Evolutionary conservation across 2,113 vertebrate genomes (phyloP).

Genomic region (Pimephales promelas): DNA sequence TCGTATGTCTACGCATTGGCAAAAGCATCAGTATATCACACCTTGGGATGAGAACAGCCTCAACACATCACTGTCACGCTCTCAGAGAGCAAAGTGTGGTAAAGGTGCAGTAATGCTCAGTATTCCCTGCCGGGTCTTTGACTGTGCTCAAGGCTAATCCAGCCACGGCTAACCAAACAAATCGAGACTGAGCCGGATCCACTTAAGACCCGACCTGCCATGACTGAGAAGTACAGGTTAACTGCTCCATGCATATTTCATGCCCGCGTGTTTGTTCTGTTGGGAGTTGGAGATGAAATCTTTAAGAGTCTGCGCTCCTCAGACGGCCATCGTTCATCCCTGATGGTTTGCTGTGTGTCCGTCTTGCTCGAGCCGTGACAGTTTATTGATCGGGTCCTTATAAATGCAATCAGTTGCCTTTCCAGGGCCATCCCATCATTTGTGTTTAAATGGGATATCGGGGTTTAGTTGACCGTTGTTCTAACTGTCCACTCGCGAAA

Average conservation of each 20-base stretch:
- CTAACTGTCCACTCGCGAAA: background rate
- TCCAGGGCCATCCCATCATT: background rate
- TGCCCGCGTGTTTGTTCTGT: slow-evolving; percentile 55
- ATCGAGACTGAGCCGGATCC: slow-evolving; percentile 35
- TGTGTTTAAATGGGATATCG: background rate
- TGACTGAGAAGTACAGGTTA: slow-evolving; percentile 61
- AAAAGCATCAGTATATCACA: no score
- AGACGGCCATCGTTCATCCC: slow-evolving; percentile 32
- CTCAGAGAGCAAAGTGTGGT: background rate
- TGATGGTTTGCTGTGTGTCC: background rate
- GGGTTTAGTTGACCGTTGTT: background rate
- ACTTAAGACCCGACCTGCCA: slow-evolving; percentile 57
- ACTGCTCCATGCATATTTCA: slow-evolving; percentile 67
- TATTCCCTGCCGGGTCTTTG: background rate
- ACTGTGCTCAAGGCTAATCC: slow-evolving; percentile 50
- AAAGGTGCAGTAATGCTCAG: background rate
- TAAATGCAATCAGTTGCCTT: slow-evolving; percentile 23
- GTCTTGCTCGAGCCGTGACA: background rate
- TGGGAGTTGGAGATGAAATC: slow-evolving; percentile 33
- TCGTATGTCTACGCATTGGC: no score
- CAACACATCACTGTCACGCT: background rate
- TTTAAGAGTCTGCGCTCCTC: slow-evolving; percentile 30
- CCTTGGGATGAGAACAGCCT: no score
- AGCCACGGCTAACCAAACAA: slow-evolving; percentile 53
- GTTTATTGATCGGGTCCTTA: slow-evolving; percentile 2